A percentile compares a stretch with the other conserved stretches of the same genome.
These are phyloP conservation scores for Chondrilla cf. caribensis DNA, from an alignment of 37 sponge, comb jelly and placozoan species.

Conservation along the genomic window DNA sequence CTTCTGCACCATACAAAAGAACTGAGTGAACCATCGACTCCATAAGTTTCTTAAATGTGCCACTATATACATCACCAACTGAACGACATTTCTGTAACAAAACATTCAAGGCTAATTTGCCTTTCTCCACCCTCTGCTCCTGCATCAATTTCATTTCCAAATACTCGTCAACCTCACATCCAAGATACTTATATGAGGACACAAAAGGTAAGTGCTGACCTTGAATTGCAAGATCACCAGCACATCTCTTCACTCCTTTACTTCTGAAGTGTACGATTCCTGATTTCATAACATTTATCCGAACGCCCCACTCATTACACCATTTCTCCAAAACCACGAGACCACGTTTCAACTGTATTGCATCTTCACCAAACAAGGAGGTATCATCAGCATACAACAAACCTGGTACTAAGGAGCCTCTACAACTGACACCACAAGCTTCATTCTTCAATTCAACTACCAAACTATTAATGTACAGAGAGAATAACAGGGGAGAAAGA, in stretches of 20 bases:
- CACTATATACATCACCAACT: background rate
- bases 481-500: background rate
- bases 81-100: background rate
- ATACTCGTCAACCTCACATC: background rate
- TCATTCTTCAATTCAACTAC: background rate
- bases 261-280: constrained; percentile 7
- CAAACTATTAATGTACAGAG: background rate
- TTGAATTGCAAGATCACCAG: background rate
- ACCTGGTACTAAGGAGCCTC: background rate
- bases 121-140: background rate
- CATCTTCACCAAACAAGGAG: background rate
- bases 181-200: background rate
- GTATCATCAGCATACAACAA: constrained; percentile 12
- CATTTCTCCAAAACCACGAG: background rate
- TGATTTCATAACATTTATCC: constrained; percentile 5
- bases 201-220: background rate
- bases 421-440: background rate
- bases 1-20: background rate
- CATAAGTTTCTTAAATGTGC: background rate
- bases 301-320: constrained; percentile 7
- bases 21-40: background rate
- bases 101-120: background rate
- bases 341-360: background rate
- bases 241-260: background rate
- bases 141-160: background rate